Conservation (phyloP, 2,113 vertebrate genomes). For the Colistium nudipinnis region DNA sequence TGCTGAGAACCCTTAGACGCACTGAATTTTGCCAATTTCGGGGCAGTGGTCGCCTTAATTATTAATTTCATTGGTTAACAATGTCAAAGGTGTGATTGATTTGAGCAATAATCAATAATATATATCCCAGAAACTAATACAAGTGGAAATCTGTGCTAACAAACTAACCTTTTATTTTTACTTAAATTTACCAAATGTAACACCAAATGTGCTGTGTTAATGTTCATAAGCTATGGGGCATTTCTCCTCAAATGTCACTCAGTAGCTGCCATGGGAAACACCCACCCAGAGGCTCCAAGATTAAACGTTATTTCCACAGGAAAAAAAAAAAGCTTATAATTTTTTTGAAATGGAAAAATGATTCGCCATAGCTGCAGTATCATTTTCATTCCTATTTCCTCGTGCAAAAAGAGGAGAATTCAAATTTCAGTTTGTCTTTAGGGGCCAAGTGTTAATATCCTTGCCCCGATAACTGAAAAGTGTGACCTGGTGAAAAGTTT, state of each 20-base stretch:
- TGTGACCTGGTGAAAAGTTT: background rate
- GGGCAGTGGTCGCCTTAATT: too few species aligned
- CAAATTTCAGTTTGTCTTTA: background rate
- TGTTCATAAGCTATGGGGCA: background rate
- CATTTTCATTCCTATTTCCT: background rate
- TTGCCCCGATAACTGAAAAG: background rate
- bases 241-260: background rate
- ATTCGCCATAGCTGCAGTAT: background rate
- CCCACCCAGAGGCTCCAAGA: background rate
- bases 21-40: too few species aligned
- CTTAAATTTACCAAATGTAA: too few species aligned
- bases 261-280: slow-evolving; percentile 3
- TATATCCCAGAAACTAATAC: too few species aligned
- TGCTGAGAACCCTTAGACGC: too few species aligned
- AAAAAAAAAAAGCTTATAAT: background rate
- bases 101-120: too few species aligned
- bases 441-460: background rate
- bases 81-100: background rate
- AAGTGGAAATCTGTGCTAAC: too few species aligned
- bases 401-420: background rate
- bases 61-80: background rate
- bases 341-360: background rate
- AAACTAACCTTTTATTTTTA: too few species aligned
- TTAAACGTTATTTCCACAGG: background rate
- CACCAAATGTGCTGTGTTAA: background rate